phyloP scores from a whole-genome alignment of 92 coral and sea anemone species.

The Muricea muricata region DNA sequence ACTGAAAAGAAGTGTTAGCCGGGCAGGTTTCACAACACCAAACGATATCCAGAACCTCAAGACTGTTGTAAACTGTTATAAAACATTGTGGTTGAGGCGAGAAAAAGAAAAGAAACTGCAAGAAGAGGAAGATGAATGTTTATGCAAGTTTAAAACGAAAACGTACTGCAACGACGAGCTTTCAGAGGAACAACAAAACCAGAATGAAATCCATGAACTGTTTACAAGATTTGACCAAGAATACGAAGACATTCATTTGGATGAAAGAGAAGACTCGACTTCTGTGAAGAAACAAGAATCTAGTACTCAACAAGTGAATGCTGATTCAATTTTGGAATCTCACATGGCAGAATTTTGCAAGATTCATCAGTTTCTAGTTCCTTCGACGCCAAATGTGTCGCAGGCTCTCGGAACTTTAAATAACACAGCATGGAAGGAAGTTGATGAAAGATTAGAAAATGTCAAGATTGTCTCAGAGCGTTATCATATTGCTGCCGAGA shows the following conservation, averaged over 20 bases:
- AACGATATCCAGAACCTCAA: constrained; percentile 19
- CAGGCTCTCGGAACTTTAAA: background rate
- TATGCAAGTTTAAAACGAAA: constrained; percentile 61
- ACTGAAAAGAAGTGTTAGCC: constrained; percentile 16
- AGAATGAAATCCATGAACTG: constrained; percentile 63
- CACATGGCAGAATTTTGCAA: constrained; percentile 6
- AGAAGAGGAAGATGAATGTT: constrained; percentile 82
- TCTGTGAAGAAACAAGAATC: background rate
- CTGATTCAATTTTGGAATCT: background rate
- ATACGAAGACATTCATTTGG: constrained; percentile 64
- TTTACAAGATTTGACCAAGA: constrained; percentile 88
- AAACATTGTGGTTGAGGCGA: constrained; percentile 6
- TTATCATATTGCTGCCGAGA: constrained; percentile 1
- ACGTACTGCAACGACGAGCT: background rate
- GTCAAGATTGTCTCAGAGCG: background rate
- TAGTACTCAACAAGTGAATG: background rate
- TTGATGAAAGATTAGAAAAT: background rate
- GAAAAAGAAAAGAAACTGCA: constrained; percentile 5
- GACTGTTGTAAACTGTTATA: background rate
- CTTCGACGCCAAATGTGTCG: constrained; percentile 13
- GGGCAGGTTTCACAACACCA: constrained; percentile 11
- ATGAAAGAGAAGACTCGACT: constrained; percentile 11
- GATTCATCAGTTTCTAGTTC: constrained; percentile 36
- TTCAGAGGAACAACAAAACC: constrained; percentile 71
- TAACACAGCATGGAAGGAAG: background rate